These are phyloP conservation scores for Apodemia zela DNA, from an alignment of 2,888 invertebrate species.

Conservation along the genomic window DNA sequence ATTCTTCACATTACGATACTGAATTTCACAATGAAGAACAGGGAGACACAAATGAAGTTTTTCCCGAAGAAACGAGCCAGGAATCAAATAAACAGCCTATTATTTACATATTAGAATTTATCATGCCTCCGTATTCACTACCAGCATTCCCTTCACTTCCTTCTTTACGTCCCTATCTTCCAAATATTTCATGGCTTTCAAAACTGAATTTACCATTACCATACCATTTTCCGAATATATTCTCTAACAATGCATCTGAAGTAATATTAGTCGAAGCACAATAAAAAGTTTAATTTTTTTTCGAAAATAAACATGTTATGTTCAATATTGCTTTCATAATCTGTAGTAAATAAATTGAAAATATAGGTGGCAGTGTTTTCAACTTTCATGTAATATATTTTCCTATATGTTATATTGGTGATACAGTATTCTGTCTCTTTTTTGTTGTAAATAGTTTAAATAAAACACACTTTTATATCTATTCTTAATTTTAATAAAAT, in stretches of 20 bases:
- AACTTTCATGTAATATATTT: neutral
- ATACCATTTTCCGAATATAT: neutral
- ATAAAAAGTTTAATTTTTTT: neutral
- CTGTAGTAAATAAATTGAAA: too few species aligned
- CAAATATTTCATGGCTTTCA: slow-evolving; percentile 7
- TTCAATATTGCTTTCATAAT: neutral
- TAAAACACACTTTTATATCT: neutral
- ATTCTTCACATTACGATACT: neutral
- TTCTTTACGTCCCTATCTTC: neutral
- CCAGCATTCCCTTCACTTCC: neutral
- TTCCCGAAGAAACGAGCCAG: neutral
- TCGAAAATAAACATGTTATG: neutral
- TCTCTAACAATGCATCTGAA: neutral
- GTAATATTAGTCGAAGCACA: neutral
- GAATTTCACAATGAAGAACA: neutral
- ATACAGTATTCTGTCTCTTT: neutral
- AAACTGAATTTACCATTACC: neutral
- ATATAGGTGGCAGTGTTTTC: too few species aligned
- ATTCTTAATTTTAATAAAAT: neutral
- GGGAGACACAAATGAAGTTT: neutral
- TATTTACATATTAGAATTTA: slow-evolving; percentile 5
- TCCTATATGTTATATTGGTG: neutral
- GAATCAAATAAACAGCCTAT: neutral
- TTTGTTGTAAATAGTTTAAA: neutral
- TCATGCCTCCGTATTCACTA: neutral